A percentile compares a stretch with the other conserved stretches of the same genome.
phyloP scores from a whole-genome alignment of 2,888 invertebrate genomes.

The Tineola bisselliella region DNA sequence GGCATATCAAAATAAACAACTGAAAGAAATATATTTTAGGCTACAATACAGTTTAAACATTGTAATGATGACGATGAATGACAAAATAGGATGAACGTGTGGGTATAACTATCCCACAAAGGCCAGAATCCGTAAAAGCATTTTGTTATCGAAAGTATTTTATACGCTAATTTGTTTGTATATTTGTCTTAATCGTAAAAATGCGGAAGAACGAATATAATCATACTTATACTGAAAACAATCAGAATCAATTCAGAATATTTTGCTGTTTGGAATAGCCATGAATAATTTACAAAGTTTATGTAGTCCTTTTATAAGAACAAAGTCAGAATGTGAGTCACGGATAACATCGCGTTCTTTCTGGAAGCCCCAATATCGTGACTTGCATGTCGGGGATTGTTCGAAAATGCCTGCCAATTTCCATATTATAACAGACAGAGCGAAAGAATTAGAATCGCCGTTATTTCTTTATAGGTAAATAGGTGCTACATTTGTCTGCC shows the following conservation, averaged over 20 bases:
- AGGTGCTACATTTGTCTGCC: no score
- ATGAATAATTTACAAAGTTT: neutral
- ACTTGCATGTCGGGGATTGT: neutral
- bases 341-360: neutral
- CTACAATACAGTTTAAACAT: neutral
- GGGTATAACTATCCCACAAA: no score
- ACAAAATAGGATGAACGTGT: no score
- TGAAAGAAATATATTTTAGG: neutral
- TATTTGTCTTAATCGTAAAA: no score
- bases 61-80: no score
- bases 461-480: no score
- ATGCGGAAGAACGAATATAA: no score
- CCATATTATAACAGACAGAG: neutral
- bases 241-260: neutral
- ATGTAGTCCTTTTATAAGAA: neutral
- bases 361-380: neutral
- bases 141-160: no score
- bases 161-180: no score
- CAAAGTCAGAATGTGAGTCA: neutral
- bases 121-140: no score
- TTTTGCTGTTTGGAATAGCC: neutral
- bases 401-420: neutral
- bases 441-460: neutral
- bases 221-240: neutral
- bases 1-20: neutral